phyloP scores from a whole-genome alignment of 2,113 vertebrate species.

The rat (Rattus norvegicus) region DNA sequence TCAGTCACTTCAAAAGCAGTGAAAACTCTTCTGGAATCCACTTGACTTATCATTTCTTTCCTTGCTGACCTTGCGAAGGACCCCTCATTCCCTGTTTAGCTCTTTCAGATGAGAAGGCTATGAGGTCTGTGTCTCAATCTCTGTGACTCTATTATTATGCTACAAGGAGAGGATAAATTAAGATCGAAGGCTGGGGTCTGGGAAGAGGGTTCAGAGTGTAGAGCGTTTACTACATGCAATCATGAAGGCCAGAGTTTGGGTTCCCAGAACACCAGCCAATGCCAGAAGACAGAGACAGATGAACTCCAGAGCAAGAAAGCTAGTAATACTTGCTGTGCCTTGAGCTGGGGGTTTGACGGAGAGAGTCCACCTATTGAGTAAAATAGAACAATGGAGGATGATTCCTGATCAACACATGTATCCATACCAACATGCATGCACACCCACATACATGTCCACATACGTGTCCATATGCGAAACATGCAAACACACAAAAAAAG shows the following conservation, averaged over 20 bases:
- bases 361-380: not conserved
- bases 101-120: not conserved
- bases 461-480: not conserved
- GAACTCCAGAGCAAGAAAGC: not conserved
- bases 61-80: not conserved
- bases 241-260: not conserved
- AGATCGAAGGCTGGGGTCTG: not conserved
- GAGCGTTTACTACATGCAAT: not conserved
- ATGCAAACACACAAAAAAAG: not conserved
- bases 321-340: not conserved
- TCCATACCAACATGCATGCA: not conserved
- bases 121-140: not conserved
- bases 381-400: not conserved
- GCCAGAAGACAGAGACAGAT: no score
- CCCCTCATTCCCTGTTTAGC: not conserved
- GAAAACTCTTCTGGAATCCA: not conserved
- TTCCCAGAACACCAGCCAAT: not conserved
- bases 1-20: conserved; percentile 1
- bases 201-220: not conserved
- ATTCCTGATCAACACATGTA: not conserved
- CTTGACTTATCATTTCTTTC: not conserved
- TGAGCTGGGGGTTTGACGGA: not conserved
- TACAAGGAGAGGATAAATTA: not conserved
- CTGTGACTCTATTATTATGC: not conserved
- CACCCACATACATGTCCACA: not conserved